A percentile compares a stretch with the other conserved stretches of the same genome.
phyloP scores from a whole-genome alignment of 2,888 invertebrate species.

The Drosophila peninsularis region DNA sequence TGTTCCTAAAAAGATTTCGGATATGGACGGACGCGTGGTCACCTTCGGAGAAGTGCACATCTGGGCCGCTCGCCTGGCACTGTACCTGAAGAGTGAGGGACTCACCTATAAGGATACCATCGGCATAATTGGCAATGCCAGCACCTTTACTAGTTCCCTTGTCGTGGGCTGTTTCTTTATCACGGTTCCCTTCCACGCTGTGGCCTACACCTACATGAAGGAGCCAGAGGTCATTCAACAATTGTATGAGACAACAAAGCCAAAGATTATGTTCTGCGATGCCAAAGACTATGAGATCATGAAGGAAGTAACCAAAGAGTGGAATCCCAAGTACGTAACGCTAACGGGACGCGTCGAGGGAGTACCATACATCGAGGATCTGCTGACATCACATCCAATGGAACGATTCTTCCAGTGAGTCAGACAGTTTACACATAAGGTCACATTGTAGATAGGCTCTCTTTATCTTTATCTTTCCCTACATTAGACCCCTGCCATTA shows the following conservation, averaged over 20 bases:
- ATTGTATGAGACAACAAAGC: constrained; percentile 57
- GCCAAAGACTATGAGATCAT: constrained; percentile 51
- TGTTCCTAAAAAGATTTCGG: constrained; percentile 40
- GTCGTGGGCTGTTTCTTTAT: constrained; percentile 56
- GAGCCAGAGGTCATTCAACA: constrained; percentile 49
- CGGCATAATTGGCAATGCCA: constrained; percentile 56
- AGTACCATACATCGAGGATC: constrained; percentile 53
- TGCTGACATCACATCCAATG: constrained; percentile 51
- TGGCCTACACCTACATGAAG: constrained; percentile 47
- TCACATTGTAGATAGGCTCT: too few relatives aligned
- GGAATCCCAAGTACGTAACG: constrained; percentile 53
- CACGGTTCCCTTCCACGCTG: constrained; percentile 62
- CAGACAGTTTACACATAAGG: accelerated
- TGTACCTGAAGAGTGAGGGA: constrained; percentile 51
- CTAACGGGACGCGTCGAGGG: constrained; percentile 56
- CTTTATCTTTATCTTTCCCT: background rate
- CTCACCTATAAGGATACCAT: constrained; percentile 58
- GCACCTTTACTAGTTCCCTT: constrained; percentile 47
- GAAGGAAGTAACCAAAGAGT: constrained; percentile 51
- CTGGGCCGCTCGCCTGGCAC: constrained; percentile 53
- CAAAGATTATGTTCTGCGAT: constrained; percentile 73
- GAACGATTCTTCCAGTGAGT: constrained; percentile 54
- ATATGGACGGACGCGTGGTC: constrained; percentile 46
- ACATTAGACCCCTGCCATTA: constrained; percentile 42
- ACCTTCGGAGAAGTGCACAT: constrained; percentile 42